Evolutionary conservation across 2,113 vertebrate genomes (phyloP), one percentile per base, ranked within the genome.

Genomic region (Spheniscus mendiculus): DNA sequence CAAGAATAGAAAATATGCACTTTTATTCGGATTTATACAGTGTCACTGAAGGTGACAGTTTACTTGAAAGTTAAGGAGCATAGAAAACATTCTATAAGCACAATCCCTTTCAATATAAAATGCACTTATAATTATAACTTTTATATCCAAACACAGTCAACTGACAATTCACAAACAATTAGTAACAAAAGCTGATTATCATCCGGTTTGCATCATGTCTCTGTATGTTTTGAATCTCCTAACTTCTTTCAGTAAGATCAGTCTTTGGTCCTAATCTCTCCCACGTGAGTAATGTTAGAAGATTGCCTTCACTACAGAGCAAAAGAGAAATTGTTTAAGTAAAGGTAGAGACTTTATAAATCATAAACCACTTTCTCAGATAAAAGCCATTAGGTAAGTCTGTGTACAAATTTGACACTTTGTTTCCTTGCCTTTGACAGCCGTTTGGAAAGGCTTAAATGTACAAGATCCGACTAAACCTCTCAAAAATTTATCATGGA

Each of bases 401-500:
- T 96, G 87, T 95, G 95, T 95, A 97, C 93, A 98, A 97, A 98
- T 98, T 79, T 96, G 96, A 97, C 96, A 92, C 87, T 97, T 97
- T 94, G 90, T 97, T 98, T 95, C 85, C 55, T 91, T 95, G 89
- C 47, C 63, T 96, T 94, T 98, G 98, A 98, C 96, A 97, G 93
- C 69, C 42, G 0, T 92, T 97, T 95, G 86, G 87, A 98, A 97
- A 82, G 87, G 66, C 89, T 97, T 97, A 97, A 96, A 94, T 66
- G 90, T 97, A 97, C 73, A 97, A 97, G 93, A 97, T 97, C 94
- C 97, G 95, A 98, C 97, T 97, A 89, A 87, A 93, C 95, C 97
- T 98, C 98, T 98, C 97, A 98, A 98, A 98, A 98, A 98, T 98
- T 98, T 96, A 98, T 98, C 96, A 87, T 2, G 18, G 97, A 96